Conservation (phyloP, 2,113 vertebrate species). For the Vombatus ursinus region DNA sequence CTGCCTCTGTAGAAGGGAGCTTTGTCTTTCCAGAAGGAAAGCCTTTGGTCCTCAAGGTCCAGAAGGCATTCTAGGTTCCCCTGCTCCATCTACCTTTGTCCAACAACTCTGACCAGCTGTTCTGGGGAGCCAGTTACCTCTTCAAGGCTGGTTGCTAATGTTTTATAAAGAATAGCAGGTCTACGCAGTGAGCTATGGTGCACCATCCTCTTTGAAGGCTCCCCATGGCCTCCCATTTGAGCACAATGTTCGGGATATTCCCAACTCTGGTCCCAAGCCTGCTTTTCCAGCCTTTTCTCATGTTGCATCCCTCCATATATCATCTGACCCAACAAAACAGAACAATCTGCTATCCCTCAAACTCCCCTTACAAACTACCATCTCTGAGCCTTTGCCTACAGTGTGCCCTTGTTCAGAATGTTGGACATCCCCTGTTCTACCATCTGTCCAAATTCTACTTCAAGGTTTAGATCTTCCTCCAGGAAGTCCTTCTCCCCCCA, state of each 20-base stretch:
- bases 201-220: not conserved
- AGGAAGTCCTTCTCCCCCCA: not conserved
- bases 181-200: not conserved
- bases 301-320: not conserved
- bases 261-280: not conserved
- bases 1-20: not conserved
- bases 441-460: not conserved
- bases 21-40: not conserved
- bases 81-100: not conserved
- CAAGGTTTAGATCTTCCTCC: not conserved
- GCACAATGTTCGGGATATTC: not conserved
- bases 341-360: not conserved
- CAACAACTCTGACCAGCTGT: not conserved
- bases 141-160: not conserved
- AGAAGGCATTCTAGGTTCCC: not conserved
- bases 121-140: not conserved
- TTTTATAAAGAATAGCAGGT: not conserved
- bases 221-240: not conserved
- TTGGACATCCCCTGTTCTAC: not conserved
- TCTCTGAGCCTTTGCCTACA: not conserved
- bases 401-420: not conserved
- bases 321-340: not conserved
- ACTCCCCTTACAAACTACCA: not conserved
- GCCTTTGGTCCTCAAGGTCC: not conserved
- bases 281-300: not conserved